These are phyloP conservation scores for Chaenodraco wilsoni DNA, from an alignment of 2,797 vertebrate species.

Conservation along the genomic window DNA sequence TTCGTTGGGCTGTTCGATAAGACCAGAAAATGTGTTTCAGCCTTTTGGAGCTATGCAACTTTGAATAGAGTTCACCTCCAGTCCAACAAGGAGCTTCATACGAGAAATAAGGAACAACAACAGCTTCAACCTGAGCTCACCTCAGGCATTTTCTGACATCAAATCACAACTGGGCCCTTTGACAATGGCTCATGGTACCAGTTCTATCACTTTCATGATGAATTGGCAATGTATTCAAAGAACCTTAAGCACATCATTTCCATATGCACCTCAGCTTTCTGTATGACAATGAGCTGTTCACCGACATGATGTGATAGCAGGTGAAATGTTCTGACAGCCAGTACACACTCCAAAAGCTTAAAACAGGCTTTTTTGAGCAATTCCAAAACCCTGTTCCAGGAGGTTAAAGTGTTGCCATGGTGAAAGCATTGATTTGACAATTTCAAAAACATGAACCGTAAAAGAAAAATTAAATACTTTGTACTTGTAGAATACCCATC, in stretches of 20 bases:
- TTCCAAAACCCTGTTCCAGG: conserved; percentile 35
- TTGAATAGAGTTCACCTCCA: background rate
- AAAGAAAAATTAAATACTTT: conserved; percentile 11
- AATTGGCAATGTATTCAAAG: conserved; percentile 11
- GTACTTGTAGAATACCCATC: background rate
- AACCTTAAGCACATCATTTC: conserved; percentile 25
- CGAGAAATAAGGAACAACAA: conserved; percentile 1
- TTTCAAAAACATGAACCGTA: conserved; percentile 21
- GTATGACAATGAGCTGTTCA: conserved; percentile 35
- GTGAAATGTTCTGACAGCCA: conserved; percentile 51
- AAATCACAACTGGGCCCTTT: conserved; percentile 14
- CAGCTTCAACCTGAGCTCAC: conserved; percentile 4
- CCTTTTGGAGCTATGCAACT: background rate
- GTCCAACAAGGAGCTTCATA: background rate
- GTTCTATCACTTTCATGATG: conserved; percentile 31
- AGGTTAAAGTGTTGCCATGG: conserved; percentile 31
- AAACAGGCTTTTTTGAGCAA: conserved; percentile 24
- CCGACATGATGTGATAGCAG: conserved; percentile 32
- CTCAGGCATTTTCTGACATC: conserved; percentile 20
- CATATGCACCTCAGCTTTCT: conserved; percentile 16
- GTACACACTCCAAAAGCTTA: conserved; percentile 33
- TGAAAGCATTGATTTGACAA: conserved; percentile 40
- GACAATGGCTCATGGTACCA: background rate
- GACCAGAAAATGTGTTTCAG: background rate
- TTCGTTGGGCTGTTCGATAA: background rate